Conservation (phyloP, 2,888 invertebrate species). For the Serripes groenlandicus region DNA sequence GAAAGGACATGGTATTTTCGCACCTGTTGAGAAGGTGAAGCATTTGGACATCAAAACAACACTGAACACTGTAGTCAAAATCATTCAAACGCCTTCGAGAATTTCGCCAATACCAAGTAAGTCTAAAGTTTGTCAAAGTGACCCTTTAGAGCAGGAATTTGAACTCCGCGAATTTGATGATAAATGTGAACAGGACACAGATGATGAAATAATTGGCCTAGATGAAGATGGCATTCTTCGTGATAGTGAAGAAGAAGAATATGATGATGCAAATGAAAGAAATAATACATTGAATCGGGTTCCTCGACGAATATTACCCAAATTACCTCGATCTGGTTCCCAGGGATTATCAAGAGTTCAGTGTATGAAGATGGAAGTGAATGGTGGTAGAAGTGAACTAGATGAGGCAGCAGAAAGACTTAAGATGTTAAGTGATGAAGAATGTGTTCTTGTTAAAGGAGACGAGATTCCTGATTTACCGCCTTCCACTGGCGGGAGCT, state of each 20-base stretch:
- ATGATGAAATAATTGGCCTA: constrained; percentile 53
- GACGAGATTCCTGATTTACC: constrained; percentile 45
- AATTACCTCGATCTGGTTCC: constrained; percentile 44
- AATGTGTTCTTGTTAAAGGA: constrained; percentile 20
- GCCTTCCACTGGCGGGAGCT: constrained; percentile 59
- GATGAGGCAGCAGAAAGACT: constrained; percentile 55
- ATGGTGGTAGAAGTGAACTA: constrained; percentile 29
- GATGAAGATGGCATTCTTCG: constrained; percentile 64
- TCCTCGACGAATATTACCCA: constrained; percentile 56
- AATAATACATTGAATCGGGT: background rate
- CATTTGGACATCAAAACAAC: constrained; percentile 60
- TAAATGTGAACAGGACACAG: constrained; percentile 55
- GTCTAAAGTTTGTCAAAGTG: constrained; percentile 42
- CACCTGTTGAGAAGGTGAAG: constrained; percentile 89
- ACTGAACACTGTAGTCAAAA: constrained; percentile 21
- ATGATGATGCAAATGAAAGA: constrained; percentile 18
- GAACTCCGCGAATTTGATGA: constrained; percentile 58
- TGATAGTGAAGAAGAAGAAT: constrained; percentile 47
- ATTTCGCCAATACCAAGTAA: constrained; percentile 62
- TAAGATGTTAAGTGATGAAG: constrained; percentile 33
- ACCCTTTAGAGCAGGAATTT: constrained; percentile 47
- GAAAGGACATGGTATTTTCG: constrained; percentile 89
- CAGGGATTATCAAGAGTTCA: constrained; percentile 49
- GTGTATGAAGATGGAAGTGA: constrained; percentile 30
- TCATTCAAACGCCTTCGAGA: constrained; percentile 46